Base-by-base conservation (phyloP, 2,797 vertebrate species). In the Acomys russatus region DNA sequence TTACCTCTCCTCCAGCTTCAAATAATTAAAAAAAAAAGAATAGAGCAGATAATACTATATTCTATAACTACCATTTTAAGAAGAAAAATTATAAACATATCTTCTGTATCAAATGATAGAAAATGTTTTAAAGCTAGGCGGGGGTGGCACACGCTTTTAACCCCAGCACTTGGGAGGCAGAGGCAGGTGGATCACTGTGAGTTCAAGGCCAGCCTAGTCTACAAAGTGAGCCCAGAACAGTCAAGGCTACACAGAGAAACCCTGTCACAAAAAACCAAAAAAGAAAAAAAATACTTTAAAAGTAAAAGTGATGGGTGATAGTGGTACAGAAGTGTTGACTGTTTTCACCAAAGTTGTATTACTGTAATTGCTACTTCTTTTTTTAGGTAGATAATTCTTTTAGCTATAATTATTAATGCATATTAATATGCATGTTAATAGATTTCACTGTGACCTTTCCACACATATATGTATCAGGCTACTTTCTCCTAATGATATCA, bases 401-500 rank as follows among this genome's bases (percentile, higher is more conserved):
- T 61, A 61, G 8, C 30, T 61, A 61, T n/a, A 82, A 71, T 79
- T 35, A 90, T 66, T 35, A 78, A 54, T 68, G 33, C 38, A 68
- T 38, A 66, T 89, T 89, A 78, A 90, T 68, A 76, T 88, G 23
- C 33, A 35, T 79, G 61, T 68, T 70, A 68, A 68, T 35, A 20
- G 51, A 56, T 44, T 91, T 71, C 66, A 59, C 25, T 6, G 51
- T 91, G n/a, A 82, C 64, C 66, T 82, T 82, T 59, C n/a, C 64
- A 80, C 25, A 44, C 33, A 23, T 80, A 18, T 49, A 61, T 82
- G 44, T 82, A 59, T 82, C 9, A 54, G 20, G 9, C 35, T 84
- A 28, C 17, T 90, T 91, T 91, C 51, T 94, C 51, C 54, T 74
- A 61, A 90, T 88, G 38, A n/a, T 90, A 82, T 79, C 83, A 30